phyloP scores from a whole-genome alignment of 2,888 invertebrate genomes.

The Melanophora roralis region DNA sequence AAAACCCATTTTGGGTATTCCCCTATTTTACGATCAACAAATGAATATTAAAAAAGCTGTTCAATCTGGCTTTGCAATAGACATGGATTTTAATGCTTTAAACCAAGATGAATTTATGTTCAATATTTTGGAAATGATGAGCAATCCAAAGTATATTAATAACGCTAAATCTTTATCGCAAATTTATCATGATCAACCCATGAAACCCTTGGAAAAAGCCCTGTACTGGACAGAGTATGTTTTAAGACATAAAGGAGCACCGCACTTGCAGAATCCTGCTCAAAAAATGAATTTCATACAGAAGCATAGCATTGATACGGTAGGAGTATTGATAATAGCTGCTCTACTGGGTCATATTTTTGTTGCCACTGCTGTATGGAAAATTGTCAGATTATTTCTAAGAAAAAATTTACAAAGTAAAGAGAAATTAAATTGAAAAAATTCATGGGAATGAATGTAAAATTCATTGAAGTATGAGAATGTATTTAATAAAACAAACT shows the following conservation, averaged over 20 bases:
- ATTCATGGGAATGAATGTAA: no score
- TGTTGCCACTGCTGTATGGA: conserved; percentile 11
- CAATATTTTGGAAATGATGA: conserved; percentile 35
- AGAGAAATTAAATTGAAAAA: conserved; percentile 37
- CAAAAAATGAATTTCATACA: conserved; percentile 67
- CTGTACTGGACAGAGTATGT: conserved; percentile 73
- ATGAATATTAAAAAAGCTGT: conserved; percentile 71
- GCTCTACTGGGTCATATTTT: background rate
- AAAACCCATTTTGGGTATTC: conserved; percentile 77
- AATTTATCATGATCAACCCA: conserved; percentile 72
- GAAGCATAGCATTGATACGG: conserved; percentile 67
- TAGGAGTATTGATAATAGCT: conserved; percentile 45
- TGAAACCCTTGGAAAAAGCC: conserved; percentile 68
- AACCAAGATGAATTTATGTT: conserved; percentile 15
- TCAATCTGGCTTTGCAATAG: conserved; percentile 70
- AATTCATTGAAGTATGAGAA: no score
- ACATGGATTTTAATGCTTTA: conserved; percentile 59
- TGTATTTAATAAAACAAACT: no score
- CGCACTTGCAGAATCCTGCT: conserved; percentile 67
- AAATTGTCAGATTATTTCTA: conserved; percentile 6
- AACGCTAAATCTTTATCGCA: conserved; percentile 65
- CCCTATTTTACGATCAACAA: conserved; percentile 75
- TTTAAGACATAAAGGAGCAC: conserved; percentile 68
- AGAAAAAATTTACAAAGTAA: background rate
- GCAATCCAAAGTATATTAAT: conserved; percentile 63